Percentiles rank a stretch among this genome's conserved stretches.
phyloP scores from a whole-genome alignment of 2,797 vertebrate species.

The Cetoscarus ocellatus region DNA sequence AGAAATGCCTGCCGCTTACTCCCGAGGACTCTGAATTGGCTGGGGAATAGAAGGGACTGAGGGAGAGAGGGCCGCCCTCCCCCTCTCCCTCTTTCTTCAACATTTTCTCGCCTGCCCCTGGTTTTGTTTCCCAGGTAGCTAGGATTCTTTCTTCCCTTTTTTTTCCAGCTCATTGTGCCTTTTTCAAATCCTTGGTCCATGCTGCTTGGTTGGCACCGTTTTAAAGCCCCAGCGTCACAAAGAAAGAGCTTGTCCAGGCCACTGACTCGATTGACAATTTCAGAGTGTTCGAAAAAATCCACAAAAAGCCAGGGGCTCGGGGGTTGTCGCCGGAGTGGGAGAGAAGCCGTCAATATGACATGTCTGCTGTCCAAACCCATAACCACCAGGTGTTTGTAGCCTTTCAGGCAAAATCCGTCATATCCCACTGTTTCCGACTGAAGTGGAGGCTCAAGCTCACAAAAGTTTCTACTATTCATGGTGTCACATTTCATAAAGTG shows the following conservation, averaged over 20 bases:
- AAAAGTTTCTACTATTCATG: conserved; percentile 45
- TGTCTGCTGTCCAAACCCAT: conserved; percentile 70
- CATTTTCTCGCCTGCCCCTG: conserved; percentile 76
- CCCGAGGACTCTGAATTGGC: conserved; percentile 82
- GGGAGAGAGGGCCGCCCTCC: conserved; percentile 35
- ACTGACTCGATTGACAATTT: conserved; percentile 86
- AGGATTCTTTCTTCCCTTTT: conserved; percentile 45
- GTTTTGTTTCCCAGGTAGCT: conserved; percentile 85
- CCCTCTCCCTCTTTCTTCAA: conserved; percentile 80
- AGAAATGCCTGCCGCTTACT: conserved; percentile 91
- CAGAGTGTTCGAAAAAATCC: conserved; percentile 76
- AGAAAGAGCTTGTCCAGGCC: conserved; percentile 84
- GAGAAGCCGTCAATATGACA: conserved; percentile 73
- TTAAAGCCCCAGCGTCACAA: conserved; percentile 78
- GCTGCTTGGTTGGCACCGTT: conserved; percentile 85
- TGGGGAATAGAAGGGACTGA: conserved; percentile 75
- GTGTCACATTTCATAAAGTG: conserved; percentile 70
- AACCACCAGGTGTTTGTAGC: conserved; percentile 72
- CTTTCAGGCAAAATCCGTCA: conserved; percentile 68
- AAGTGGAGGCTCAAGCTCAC: conserved; percentile 38
- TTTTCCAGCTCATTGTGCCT: conserved; percentile 77
- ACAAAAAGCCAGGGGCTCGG: conserved; percentile 72
- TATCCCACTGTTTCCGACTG: conserved; percentile 60
- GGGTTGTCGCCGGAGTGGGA: conserved; percentile 57
- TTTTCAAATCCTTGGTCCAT: conserved; percentile 75